Base-by-base conservation (phyloP, 2,797 vertebrate genomes). In the Pipistrellus nathusii region DNA sequence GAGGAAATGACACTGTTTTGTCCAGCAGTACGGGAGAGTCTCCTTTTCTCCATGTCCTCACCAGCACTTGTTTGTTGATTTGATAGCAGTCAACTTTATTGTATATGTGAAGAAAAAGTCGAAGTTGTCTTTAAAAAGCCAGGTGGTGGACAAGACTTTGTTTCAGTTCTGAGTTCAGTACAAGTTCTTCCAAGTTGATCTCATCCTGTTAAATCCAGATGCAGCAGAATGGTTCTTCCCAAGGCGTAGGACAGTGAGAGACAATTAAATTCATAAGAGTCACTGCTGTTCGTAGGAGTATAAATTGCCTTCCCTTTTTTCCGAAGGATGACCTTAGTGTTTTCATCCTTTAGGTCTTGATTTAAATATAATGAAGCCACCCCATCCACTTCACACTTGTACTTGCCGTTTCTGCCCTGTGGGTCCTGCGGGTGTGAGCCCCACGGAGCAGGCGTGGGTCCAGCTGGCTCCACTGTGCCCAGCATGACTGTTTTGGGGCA, bases 241-340 rank as follows among this genome's bases (percentile, higher is more conserved):
- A 62, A 78, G 11, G 53, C 2, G 68, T 76, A 83, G 62, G 10
- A 32, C 41, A 73, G 48, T 32, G 78, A 92, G 87, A 85, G 92
- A n/a, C 0, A 72, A 15, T 32, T 62, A 32, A 88, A 48, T 57
- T 85, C 8, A 15, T 88, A 73, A 76, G 15, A 41, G 85, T 66
- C 66, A 75, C 13, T 72, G 25, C 38, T 72, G 44, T 38, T 51
- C 18, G 17, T 71, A 75, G 76, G 27, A 69, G 23, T 57, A 57
- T n/a, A 72, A 76, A 77, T n/a, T 83, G 23, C 72, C 21, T 82
- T 94, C 11, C 30, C n/a, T 91, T 85, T 81, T 76, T 81, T 83
- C 25, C 84, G 94, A 81, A 81, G 48, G 41, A 64, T 78, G 25
- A 15, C 48, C 91, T 55, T 53, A 80, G 13, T 46, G 71, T 91